These are phyloP conservation scores for Hartigia nigra DNA, from an alignment of 2,888 invertebrate genomes.

Conservation along the genomic window DNA sequence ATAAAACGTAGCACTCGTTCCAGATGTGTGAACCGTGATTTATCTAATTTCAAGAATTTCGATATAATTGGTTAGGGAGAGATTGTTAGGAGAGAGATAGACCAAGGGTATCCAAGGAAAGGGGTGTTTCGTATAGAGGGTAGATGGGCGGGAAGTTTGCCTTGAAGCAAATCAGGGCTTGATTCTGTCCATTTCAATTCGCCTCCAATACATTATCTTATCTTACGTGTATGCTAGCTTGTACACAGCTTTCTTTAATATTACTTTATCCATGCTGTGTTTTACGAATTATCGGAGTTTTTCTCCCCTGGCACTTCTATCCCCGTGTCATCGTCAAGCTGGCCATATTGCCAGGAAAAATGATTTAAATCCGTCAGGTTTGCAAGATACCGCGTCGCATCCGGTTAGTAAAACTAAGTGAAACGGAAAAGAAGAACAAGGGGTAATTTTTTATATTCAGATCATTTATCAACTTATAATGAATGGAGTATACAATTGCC, in stretches of 20 bases:
- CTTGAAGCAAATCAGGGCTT: slow-evolving; percentile 50
- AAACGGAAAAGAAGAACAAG: background rate
- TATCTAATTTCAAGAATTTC: background rate
- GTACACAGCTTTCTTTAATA: slow-evolving; percentile 7
- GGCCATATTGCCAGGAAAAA: background rate
- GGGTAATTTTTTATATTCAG: background rate
- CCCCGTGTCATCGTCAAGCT: background rate
- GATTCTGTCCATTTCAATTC: slow-evolving; percentile 54
- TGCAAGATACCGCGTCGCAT: background rate
- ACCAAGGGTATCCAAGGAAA: background rate
- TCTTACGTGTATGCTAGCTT: slow-evolving; percentile 6
- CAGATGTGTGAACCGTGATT: background rate
- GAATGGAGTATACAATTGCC: background rate
- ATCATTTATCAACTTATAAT: background rate
- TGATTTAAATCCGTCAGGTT: background rate
- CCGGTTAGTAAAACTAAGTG: background rate
- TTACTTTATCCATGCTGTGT: slow-evolving; percentile 27
- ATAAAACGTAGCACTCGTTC: background rate
- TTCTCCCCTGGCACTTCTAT: background rate
- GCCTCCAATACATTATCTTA: slow-evolving; percentile 51
- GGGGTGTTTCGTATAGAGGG: background rate
- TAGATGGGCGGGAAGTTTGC: slow-evolving; percentile 21
- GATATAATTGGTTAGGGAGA: background rate
- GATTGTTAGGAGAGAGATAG: background rate
- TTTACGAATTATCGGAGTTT: slow-evolving; percentile 22